These are phyloP conservation scores for Argyrosomus japonicus DNA, from an alignment of 2,113 vertebrate genomes.

Conservation along the genomic window DNA sequence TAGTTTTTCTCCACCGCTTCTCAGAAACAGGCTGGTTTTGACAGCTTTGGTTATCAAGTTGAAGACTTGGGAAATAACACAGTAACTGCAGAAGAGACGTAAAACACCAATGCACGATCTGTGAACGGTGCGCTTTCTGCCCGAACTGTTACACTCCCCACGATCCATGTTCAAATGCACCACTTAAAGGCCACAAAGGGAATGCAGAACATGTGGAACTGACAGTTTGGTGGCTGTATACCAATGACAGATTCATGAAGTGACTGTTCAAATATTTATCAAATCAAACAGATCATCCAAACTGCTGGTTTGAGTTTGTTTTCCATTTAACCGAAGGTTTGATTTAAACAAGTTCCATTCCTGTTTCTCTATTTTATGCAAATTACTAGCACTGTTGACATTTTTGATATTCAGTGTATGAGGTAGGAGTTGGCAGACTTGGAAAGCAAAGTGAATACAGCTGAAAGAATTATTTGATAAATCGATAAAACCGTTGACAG, in stretches of 20 bases:
- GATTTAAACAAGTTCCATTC: no score
- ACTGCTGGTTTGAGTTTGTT: background rate
- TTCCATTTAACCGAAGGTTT: background rate
- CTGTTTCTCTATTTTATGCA: no score
- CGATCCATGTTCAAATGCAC: background rate
- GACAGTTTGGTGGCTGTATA: background rate
- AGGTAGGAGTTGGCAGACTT: no score
- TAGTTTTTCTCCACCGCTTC: background rate
- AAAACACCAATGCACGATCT: background rate
- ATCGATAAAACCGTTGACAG: no score
- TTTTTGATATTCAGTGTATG: no score
- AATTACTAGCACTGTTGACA: no score
- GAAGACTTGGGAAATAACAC: background rate
- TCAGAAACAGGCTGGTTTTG: slow-evolving; percentile 8
- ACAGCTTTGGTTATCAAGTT: slow-evolving; percentile 2
- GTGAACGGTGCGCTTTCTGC: background rate
- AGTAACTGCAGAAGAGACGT: background rate
- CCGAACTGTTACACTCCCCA: background rate
- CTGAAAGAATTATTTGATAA: no score
- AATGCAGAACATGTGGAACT: background rate
- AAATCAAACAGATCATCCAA: background rate
- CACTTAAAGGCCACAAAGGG: background rate
- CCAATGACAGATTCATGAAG: background rate
- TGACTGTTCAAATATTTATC: background rate
- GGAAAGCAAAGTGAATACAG: no score